phyloP scores from a whole-genome alignment of 2,113 vertebrate species.

The Tenrec ecaudatus region DNA sequence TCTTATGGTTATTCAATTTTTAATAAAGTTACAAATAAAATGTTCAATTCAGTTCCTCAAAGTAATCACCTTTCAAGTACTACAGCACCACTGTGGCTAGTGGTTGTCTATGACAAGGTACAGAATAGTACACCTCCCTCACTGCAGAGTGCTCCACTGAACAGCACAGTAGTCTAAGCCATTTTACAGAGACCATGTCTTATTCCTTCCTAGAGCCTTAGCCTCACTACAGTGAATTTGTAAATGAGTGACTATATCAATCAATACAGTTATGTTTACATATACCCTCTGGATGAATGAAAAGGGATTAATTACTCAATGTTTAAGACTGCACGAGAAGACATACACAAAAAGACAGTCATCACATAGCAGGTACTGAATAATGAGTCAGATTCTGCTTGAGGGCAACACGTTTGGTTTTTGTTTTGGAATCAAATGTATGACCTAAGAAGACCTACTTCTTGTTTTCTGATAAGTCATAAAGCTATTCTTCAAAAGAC shows the following conservation, averaged over 20 bases:
- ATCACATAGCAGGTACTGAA: background rate
- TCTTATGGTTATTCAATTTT: background rate
- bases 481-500: slow-evolving; percentile 17
- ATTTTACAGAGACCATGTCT: background rate
- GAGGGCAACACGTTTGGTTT: background rate
- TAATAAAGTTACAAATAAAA: slow-evolving; percentile 50
- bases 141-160: background rate
- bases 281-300: slow-evolving; percentile 11
- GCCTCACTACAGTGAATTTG: background rate
- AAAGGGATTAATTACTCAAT: slow-evolving; percentile 40
- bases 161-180: background rate
- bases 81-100: background rate
- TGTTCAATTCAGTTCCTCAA: slow-evolving; percentile 12
- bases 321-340: slow-evolving; percentile 36
- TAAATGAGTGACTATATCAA: background rate
- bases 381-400: background rate
- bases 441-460: background rate
- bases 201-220: background rate
- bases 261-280: slow-evolving; percentile 15
- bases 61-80: background rate
- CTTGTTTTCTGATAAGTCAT: background rate
- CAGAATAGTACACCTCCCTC: background rate
- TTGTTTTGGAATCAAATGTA: background rate
- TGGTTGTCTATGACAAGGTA: background rate
- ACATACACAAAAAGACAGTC: slow-evolving; percentile 6